Percentiles rank a stretch among this genome's conserved stretches.
phyloP scores from a whole-genome alignment of 2,888 invertebrate genomes.

The Dromius quadrimaculatus region DNA sequence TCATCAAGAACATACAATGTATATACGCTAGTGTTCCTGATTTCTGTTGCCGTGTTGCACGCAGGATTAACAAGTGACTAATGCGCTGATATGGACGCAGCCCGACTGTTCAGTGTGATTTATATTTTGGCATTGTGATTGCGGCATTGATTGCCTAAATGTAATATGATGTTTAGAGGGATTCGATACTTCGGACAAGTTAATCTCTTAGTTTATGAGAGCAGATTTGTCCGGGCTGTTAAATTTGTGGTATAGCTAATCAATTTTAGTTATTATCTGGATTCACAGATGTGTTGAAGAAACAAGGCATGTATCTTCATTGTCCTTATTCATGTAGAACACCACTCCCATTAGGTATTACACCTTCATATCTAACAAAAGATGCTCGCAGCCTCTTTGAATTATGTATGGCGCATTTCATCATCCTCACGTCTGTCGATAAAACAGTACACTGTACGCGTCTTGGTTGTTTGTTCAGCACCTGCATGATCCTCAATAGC shows the following conservation, averaged over 20 bases:
- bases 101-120: constrained; percentile 4
- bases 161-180: background rate
- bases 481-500: constrained; percentile 24
- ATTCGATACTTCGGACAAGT: too few species aligned
- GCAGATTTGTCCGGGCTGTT: background rate
- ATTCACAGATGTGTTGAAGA: too few species aligned
- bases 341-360: background rate
- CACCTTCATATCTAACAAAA: constrained; percentile 3
- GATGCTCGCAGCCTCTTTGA: background rate
- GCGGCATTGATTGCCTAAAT: constrained; percentile 1
- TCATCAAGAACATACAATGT: too few species aligned
- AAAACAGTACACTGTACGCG: constrained; percentile 19
- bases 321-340: too few species aligned
- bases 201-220: too few species aligned
- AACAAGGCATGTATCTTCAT: too few species aligned
- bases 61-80: constrained; percentile 26
- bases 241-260: background rate
- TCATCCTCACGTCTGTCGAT: constrained; percentile 22
- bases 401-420: constrained; percentile 34
- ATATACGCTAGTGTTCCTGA: too few species aligned
- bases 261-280: too few species aligned
- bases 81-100: constrained; percentile 10
- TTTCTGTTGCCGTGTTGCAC: constrained; percentile 7
- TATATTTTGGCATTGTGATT: background rate
- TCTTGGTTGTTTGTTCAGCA: constrained; percentile 28